phyloP scores from a whole-genome alignment of 2,888 invertebrate species.

The Schrankia costaestrigalis region DNA sequence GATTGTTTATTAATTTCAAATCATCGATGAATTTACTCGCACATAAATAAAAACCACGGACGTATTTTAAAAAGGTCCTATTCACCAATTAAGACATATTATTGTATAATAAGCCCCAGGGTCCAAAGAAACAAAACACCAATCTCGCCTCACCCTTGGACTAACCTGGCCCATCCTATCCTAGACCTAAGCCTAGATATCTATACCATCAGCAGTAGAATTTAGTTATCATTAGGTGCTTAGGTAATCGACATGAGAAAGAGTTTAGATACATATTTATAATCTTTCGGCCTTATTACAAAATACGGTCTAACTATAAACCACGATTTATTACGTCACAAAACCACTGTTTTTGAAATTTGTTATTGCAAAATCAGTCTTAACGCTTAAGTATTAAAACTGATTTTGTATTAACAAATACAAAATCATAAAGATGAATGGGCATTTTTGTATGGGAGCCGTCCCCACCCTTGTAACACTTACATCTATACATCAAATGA shows the following conservation, averaged over 20 bases:
- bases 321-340: no score
- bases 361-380: no score
- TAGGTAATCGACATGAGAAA: constrained; percentile 14
- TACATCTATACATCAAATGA: no score
- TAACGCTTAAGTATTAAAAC: no score
- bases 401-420: no score
- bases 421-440: no score
- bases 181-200: constrained; percentile 18
- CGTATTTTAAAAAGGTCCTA: constrained; percentile 23
- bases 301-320: no score
- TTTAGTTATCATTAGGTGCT: constrained; percentile 31
- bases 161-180: constrained; percentile 64
- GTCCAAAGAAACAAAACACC: constrained; percentile 76
- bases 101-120: constrained; percentile 58
- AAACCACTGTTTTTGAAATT: no score
- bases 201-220: constrained; percentile 58
- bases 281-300: background rate
- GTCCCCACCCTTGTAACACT: no score
- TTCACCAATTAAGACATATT: constrained; percentile 32
- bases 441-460: no score
- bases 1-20: background rate
- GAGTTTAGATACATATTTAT: constrained; percentile 5
- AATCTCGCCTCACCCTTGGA: constrained; percentile 69
- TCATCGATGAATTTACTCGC: constrained; percentile 18
- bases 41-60: constrained; percentile 11